Evolutionary conservation across 2,113 vertebrate genomes (phyloP).

Genomic region (Hypanus sabinus): DNA sequence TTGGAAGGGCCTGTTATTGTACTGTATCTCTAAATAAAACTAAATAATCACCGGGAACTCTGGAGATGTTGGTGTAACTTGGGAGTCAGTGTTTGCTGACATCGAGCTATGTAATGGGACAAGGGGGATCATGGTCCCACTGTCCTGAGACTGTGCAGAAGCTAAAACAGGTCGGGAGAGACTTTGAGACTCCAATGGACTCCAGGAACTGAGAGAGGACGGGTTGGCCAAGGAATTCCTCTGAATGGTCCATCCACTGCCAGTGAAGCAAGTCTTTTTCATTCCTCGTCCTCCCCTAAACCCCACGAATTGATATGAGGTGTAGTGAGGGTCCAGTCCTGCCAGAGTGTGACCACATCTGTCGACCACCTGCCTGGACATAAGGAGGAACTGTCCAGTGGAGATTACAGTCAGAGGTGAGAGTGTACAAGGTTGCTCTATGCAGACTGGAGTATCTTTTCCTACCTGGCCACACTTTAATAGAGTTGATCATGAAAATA

Average conservation of each 20-base stretch:
- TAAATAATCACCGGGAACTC: neutral
- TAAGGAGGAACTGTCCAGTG: neutral
- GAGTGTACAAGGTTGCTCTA: neutral
- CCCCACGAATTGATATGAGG: neutral
- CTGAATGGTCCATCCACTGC: neutral
- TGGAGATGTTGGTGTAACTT: no score
- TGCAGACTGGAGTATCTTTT: neutral
- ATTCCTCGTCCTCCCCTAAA: neutral
- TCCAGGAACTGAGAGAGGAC: neutral
- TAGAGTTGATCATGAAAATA: no score
- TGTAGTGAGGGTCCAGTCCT: neutral
- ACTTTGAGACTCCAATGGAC: neutral
- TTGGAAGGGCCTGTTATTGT: no score
- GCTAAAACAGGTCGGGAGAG: neutral
- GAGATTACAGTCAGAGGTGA: neutral
- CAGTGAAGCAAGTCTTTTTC: neutral
- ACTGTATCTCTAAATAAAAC: no score
- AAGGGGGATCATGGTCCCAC: neutral
- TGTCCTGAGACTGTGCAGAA: neutral
- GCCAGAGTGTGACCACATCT: neutral
- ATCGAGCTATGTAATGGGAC: neutral
- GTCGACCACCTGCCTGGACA: neutral
- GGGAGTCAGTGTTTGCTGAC: neutral
- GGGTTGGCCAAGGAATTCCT: neutral
- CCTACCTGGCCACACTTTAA: neutral